Evolutionary conservation across 2,797 vertebrate genomes (phyloP), one percentile per base, ranked within the genome.

Genomic region (Buphagus erythrorhynchus): DNA sequence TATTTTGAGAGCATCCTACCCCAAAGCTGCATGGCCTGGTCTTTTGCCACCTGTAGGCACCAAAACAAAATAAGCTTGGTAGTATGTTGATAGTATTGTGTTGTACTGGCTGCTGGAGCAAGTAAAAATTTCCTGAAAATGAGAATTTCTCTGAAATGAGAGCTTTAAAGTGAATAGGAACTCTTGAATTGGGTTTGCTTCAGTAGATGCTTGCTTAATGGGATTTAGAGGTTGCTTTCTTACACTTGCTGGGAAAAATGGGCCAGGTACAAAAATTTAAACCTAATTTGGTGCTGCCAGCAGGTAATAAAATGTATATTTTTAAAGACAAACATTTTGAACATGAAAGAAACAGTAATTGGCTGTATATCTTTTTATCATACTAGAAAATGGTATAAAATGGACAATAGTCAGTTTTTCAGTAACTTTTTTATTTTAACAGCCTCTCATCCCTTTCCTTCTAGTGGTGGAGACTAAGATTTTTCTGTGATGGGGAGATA

Each of bases 21-120:
- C 17, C 2, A 2, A 29, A 43, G 5, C 18, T 38, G 5, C 16
- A 4, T 7, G 15, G 9, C 11, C 3, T 20, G 13, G 6, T 19
- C 24, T 29, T 9, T 54, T 58, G 19, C 4, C 15, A 38, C 19
- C 35, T 88, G 55, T 13, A 67, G 62, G 10, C 14, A 51, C 9
- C 35, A 51, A 28, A 73, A 19, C 20, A 85, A 71, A 14, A 21
- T 29, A 24, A 29, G 8, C 26, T 83, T 31, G 49, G 79, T 10
- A 17, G 0, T 10, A 2, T 24, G 3, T 28, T 42, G 12, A 29
- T 38, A 35, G 6, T 17, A 12, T 52, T 55, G 25, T 61, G 49
- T 72, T 57, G 25, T 3, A 26, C 7, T 29, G 55, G 19, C 29
- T 66, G 36, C 43, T 43, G 24, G 24, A 67, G 73, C 17, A 43